phyloP scores from a whole-genome alignment of 2,888 invertebrate species.

The Zygaena filipendulae region DNA sequence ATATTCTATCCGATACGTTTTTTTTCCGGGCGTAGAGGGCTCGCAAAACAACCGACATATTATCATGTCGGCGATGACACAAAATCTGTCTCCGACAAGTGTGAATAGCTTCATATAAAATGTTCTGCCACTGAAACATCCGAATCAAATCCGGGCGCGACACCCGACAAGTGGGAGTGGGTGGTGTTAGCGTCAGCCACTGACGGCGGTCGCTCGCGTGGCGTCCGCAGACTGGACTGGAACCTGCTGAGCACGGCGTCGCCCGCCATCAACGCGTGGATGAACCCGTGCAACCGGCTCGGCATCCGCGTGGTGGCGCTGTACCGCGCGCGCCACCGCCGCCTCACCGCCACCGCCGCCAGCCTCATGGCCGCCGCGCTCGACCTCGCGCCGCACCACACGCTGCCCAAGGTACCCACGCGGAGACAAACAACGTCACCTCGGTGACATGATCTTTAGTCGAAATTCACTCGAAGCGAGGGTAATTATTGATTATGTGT shows the following conservation, averaged over 20 bases:
- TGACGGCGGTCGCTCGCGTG: not conserved
- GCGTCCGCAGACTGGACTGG: constrained; percentile 85
- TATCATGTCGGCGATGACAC: no score
- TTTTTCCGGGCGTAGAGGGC: no score
- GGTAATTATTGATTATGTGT: no score
- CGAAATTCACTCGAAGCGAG: constrained; percentile 28
- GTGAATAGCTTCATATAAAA: no score
- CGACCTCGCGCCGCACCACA: constrained; percentile 86
- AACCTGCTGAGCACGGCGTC: constrained; percentile 95
- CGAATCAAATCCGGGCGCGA: no score
- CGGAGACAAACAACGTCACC: no score
- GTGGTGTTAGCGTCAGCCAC: no score
- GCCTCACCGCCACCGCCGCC: constrained; percentile 89
- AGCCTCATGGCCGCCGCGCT: constrained; percentile 95
- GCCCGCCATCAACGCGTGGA: constrained; percentile 97
- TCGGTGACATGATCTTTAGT: constrained; percentile 74
- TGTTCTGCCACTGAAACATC: no score
- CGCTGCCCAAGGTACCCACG: constrained; percentile 74
- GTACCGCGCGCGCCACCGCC: constrained; percentile 80
- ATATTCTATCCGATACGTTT: no score
- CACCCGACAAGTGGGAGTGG: no score
- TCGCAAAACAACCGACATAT: no score
- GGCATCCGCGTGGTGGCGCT: constrained; percentile 86
- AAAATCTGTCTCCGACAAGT: no score
- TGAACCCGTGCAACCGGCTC: constrained; percentile 94